Evolutionary conservation across 2,888 invertebrate species (phyloP), one percentile per base, ranked within the genome.

Genomic region (Sphaerophoria taeniata): DNA sequence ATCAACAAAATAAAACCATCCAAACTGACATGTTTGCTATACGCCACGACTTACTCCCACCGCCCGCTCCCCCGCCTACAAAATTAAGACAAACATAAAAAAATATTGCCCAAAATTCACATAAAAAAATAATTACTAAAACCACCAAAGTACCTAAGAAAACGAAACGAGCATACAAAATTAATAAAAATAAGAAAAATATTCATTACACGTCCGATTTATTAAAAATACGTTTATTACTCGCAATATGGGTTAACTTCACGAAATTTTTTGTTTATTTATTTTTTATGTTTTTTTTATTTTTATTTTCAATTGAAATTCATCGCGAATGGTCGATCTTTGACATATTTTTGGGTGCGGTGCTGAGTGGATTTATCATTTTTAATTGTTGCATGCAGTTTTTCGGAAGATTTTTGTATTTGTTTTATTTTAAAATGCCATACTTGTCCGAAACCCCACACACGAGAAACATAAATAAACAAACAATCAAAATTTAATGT

Each of bases 261-360:
- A 9, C 69, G 60, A 56, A 39, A 7, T 43, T 43, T 43, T 39
- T 16, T 6, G 7, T 24, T 24, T 24, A 9, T 39, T 60, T 43
- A 6, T 3, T 6, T 11, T 16, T 58, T 7, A 0, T 51, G 16
- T 24, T 24, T 39, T 60, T 58, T 16, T 39, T 67, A 58, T 69
- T 45, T 55, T 45, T 53, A 56, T 6, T 33, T 58, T 63, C 65
- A 73, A 85, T 85, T 85, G 81, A 81, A 73, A 85, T 85, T 85
- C 85, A 85, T 80, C 76, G 73, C 70, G 70, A 70, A 74, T 82
- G 79, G 82, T 74, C 87, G 87, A 87, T 88, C 88, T 88, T 87
- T 88, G 88, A 88, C 88, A 88, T 69, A 81, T 88, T 87, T 87
- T 51, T 87, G 88, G 88, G 88, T 87, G 88, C 72, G 88, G 87